Conservation (phyloP, 37 sponge, comb jelly and placozoan species). For the Mnemiopsis leidyi region DNA sequence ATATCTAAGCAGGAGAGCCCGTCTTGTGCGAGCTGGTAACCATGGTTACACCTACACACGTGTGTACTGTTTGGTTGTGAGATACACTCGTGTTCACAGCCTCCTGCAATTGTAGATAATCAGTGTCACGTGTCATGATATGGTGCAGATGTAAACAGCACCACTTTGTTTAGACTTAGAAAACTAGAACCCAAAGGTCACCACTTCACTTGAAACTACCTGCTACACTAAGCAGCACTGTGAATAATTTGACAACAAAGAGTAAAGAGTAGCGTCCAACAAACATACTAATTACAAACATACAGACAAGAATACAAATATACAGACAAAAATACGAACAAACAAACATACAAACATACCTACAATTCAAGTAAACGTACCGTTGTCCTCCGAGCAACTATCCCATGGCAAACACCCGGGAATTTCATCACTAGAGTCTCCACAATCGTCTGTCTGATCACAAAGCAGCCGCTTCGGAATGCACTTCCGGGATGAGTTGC, state of each 20-base stretch:
- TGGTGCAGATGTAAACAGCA: no score
- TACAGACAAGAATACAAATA: no score
- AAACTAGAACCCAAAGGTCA: no score
- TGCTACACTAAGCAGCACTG: no score
- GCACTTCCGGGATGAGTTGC: background rate
- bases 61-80: background rate
- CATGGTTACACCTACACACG: conserved; percentile 9
- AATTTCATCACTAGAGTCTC: conserved; percentile 5
- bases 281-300: no score
- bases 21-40: conserved; percentile 47
- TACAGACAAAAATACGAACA: no score
- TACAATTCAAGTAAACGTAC: background rate
- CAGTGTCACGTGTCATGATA: no score
- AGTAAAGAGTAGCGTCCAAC: no score
- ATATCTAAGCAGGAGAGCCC: background rate
- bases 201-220: no score
- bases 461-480: background rate
- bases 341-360: no score
- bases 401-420: background rate
- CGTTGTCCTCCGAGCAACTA: background rate
- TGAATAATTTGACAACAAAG: no score
- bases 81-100: conserved; percentile 5
- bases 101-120: background rate
- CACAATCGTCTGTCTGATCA: conserved; percentile 23
- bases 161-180: no score